Conservation (phyloP, 2,113 vertebrate genomes). For the Hirundichthys speculiger region DNA sequence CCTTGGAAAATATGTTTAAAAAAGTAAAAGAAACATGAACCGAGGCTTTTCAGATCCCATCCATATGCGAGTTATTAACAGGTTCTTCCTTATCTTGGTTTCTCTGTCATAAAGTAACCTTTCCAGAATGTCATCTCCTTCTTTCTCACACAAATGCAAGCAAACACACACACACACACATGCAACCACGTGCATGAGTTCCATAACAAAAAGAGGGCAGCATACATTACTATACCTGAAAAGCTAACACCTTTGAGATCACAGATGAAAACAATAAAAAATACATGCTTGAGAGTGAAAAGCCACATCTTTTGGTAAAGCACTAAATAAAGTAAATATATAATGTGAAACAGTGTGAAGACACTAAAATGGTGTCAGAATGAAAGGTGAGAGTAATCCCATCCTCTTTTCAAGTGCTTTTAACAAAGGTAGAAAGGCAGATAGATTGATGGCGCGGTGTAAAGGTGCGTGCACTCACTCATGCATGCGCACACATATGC, state of each 20-base stretch:
- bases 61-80: conserved; percentile 3
- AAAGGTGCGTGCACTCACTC: conserved; percentile 34
- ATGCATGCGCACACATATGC: conserved; percentile 43
- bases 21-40: not conserved
- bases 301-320: conserved; percentile 45
- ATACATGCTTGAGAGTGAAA: conserved; percentile 61
- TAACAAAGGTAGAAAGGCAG: conserved; percentile 59
- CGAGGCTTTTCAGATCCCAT: not conserved
- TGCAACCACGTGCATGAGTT: not conserved
- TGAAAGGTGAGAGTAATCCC: conserved; percentile 72
- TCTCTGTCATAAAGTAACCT: not conserved
- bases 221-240: conserved; percentile 24
- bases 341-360: conserved; percentile 75
- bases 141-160: conserved; percentile 1
- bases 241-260: conserved; percentile 64
- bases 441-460: conserved; percentile 3
- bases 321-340: conserved; percentile 76
- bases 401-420: conserved; percentile 75
- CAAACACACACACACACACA: conserved; percentile 21
- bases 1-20: not conserved
- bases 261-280: conserved; percentile 59
- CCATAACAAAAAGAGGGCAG: conserved; percentile 16
- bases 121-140: conserved; percentile 7
- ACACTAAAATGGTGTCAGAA: conserved; percentile 73
- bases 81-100: not conserved